Base-by-base conservation (phyloP, 2,113 vertebrate species). In the Cettia cetti region DNA sequence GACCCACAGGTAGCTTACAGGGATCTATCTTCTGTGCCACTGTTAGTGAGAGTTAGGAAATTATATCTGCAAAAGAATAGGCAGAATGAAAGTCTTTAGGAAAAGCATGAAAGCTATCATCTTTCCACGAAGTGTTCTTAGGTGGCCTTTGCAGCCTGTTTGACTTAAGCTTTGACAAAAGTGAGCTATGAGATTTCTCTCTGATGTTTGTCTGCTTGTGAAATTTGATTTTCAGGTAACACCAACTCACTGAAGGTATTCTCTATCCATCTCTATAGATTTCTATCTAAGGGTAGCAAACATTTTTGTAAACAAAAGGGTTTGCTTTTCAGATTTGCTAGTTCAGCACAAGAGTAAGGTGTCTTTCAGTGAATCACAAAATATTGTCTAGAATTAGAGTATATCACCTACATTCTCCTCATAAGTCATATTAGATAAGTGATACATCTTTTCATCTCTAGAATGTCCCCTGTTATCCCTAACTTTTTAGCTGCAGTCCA, bases 371-470 rank as follows among this genome's bases (percentile, higher is more conserved):
- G 24, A 63, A 61, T 35, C 27, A 39, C 31, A 82, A 42, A 64
- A 30, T 65, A 11, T 28, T 70, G 10, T 37, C 31, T 70, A 40
- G 31, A 90, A 86, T 63, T 72, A 12, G 21, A 72, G 6, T 23
- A 1, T 63, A 6, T 26, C 7, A 4, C 21, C 19, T 31, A 66
- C 2, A 0, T 70, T 54, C 47, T 79, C 52, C 27, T 83, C 2
- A 1, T 37, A 57, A 70, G 4, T 83, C 6, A 39, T 50, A 21
- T 10, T 3, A 4, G 30, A 35, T 40, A 42, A 33, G 1, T 16
- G 8, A 89, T 65, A 37, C 8, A 57, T 12, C 3, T 81, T 71
- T 70, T 66, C 61, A 70, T 13, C 49, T 37, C 22, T 16, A 8
- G 11, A 80, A 61, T 81, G 8, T 10, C 4, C 10, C 6, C 6